These are phyloP conservation scores for Ormyrus pomaceus DNA, from an alignment of 2,888 invertebrate genomes.

Conservation along the genomic window DNA sequence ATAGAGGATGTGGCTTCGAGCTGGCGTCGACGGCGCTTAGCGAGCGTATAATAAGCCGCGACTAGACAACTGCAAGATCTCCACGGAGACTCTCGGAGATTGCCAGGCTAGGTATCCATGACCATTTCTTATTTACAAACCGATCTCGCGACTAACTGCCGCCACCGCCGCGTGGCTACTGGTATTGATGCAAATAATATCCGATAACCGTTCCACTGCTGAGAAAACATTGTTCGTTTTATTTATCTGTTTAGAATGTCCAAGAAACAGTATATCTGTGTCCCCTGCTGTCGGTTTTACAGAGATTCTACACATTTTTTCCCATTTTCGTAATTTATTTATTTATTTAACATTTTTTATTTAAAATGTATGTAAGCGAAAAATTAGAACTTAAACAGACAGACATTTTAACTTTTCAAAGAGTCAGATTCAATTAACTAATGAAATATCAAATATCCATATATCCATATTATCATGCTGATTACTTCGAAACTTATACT, in stretches of 20 bases:
- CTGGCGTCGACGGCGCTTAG: neutral
- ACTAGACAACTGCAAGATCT: neutral
- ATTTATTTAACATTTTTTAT: no score
- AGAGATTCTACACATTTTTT: no score
- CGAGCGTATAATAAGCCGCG: neutral
- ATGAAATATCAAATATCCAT: no score
- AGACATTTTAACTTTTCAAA: no score
- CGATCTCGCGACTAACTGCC: neutral
- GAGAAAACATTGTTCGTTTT: slow-evolving; percentile 25
- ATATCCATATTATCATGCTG: no score
- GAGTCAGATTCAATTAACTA: no score
- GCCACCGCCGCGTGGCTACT: slow-evolving; percentile 12
- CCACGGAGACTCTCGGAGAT: neutral
- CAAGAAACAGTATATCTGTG: no score
- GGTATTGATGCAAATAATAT: slow-evolving; percentile 47
- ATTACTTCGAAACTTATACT: no score
- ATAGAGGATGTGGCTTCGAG: neutral
- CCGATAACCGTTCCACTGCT: slow-evolving; percentile 30
- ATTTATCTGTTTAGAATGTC: slow-evolving; percentile 26
- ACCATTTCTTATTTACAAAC: slow-evolving; percentile 30
- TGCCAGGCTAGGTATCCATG: slow-evolving; percentile 12
- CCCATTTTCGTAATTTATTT: no score
- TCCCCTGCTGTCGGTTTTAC: no score
- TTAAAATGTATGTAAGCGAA: no score
- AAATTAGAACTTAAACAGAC: no score